Conservation (phyloP, 2,113 vertebrate species). For the Delphinus delphis region DNA sequence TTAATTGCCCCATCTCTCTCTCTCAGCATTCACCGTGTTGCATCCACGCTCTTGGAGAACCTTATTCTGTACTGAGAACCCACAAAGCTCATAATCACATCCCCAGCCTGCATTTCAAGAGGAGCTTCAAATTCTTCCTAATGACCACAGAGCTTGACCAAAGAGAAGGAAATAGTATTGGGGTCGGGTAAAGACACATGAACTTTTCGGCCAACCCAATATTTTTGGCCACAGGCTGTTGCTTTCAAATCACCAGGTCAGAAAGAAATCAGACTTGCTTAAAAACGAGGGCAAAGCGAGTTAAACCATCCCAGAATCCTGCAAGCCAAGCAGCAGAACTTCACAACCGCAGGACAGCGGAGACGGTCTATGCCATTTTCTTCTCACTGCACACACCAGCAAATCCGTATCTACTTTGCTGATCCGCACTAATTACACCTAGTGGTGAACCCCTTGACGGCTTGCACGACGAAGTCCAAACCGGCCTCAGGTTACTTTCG, state of each 20-base stretch:
- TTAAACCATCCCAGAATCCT: not conserved
- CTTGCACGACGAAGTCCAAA: not conserved
- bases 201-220: no score
- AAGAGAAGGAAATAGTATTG: no score
- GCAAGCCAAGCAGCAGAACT: not conserved
- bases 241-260: not conserved
- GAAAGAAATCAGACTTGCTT: not conserved
- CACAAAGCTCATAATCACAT: accelerated
- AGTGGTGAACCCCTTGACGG: not conserved
- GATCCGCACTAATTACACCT: not conserved
- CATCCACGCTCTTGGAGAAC: not conserved
- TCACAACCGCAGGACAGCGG: no score
- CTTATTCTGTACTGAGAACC: not conserved
- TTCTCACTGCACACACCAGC: not conserved
- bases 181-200: no score
- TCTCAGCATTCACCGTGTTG: not conserved
- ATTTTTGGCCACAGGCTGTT: not conserved
- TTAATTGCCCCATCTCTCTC: not conserved
- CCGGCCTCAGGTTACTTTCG: not conserved
- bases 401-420: not conserved
- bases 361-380: not conserved
- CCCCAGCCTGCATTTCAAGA: not conserved
- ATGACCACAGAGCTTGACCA: not conserved
- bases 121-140: not conserved
- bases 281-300: not conserved